Percentiles rank a stretch among this genome's conserved stretches.
phyloP scores from a whole-genome alignment of 1,140 invertebrate species.

The Parasteatoda tepidariorum region DNA sequence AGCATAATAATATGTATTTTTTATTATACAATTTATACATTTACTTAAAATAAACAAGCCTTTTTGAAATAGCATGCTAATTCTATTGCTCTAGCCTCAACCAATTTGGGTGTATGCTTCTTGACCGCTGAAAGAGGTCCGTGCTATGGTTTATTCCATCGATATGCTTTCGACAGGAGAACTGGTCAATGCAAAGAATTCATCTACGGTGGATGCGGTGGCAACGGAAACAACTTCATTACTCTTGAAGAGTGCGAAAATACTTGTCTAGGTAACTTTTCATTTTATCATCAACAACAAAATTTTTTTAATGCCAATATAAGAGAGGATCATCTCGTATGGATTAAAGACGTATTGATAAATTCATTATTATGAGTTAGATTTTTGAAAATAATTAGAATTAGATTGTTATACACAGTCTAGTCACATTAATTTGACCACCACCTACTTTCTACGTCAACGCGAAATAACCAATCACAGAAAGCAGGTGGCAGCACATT shows the following conservation, averaged over 20 bases:
- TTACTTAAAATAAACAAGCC: too few relatives aligned
- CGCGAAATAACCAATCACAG: too few relatives aligned
- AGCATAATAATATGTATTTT: too few relatives aligned
- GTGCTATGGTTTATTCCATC: constrained; percentile 1
- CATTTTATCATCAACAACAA: not conserved
- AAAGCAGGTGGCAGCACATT: too few relatives aligned
- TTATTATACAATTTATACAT: too few relatives aligned
- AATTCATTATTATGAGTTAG: too few relatives aligned
- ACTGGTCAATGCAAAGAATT: constrained; percentile 64
- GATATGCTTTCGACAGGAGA: constrained; percentile 20
- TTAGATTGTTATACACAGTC: too few relatives aligned
- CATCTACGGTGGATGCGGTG: constrained; percentile 67
- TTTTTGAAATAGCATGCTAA: too few relatives aligned
- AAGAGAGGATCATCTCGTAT: not conserved
- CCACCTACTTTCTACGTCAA: too few relatives aligned
- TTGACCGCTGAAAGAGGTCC: constrained; percentile 3
- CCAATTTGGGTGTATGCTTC: constrained; percentile 65
- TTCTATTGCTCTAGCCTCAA: too few relatives aligned
- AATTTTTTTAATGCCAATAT: not conserved
- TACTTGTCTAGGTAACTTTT: not conserved
- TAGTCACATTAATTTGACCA: too few relatives aligned
- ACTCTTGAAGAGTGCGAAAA: constrained; percentile 41
- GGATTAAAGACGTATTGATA: not conserved
- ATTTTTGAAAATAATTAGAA: too few relatives aligned
- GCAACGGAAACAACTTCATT: constrained; percentile 66